phyloP scores from a whole-genome alignment of 2,113 vertebrate species.

The Noturus placidus region DNA sequence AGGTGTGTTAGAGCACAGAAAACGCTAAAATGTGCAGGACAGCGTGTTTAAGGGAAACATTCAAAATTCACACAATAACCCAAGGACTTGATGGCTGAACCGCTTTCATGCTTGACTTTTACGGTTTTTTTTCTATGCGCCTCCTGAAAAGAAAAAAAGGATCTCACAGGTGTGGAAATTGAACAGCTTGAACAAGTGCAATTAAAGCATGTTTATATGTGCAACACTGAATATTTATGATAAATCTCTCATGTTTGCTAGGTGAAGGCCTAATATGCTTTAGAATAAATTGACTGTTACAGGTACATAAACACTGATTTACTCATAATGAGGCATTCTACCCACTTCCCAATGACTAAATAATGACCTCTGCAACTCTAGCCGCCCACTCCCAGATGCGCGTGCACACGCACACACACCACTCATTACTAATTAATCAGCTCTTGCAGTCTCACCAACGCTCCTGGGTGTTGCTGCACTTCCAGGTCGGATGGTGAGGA shows the following conservation, averaged over 20 bases:
- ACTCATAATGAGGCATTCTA: background rate
- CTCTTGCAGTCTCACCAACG: background rate
- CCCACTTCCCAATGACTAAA: constrained; percentile 19
- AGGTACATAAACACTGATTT: constrained; percentile 14
- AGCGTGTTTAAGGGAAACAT: too few species aligned
- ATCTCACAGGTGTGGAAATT: background rate
- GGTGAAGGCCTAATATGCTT: background rate
- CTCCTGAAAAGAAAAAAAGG: background rate
- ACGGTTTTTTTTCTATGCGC: background rate
- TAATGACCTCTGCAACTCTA: background rate
- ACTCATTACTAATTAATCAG: constrained; percentile 38
- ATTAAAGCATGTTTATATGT: background rate
- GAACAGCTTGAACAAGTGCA: background rate
- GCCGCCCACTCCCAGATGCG: constrained; percentile 18
- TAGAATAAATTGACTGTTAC: constrained; percentile 2
- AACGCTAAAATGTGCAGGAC: too few species aligned
- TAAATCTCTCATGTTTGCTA: background rate
- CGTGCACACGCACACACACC: background rate
- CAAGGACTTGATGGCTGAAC: background rate
- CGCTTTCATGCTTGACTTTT: background rate
- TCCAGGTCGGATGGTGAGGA: constrained; percentile 23
- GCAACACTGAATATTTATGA: constrained; percentile 1
- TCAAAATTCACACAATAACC: background rate
- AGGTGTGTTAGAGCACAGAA: too few species aligned
- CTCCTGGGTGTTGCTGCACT: constrained; percentile 25